Conservation (phyloP, 1,140 invertebrate genomes). For the Heliconius himera region DNA sequence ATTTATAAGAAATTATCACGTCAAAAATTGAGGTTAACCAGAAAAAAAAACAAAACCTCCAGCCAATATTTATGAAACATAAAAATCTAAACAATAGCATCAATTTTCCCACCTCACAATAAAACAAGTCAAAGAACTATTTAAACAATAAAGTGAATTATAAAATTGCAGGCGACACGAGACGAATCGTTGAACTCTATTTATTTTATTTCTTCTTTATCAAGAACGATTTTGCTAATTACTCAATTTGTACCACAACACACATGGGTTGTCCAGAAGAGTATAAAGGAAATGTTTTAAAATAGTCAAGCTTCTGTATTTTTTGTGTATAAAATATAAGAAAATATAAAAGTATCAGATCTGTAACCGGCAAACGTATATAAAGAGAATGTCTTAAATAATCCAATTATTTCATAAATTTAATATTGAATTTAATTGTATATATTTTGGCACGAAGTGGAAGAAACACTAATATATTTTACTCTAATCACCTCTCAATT, state of each 20-base stretch:
- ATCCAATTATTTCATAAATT: no score
- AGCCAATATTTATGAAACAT: not conserved
- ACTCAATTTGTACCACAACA: constrained; percentile 57
- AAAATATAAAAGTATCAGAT: no score
- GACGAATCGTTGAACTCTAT: constrained; percentile 35
- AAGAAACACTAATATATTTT: no score
- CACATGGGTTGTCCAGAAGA: not conserved
- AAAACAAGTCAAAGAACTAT: constrained; percentile 23
- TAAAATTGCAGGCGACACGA: constrained; percentile 25
- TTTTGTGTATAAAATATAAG: no score
- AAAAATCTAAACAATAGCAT: not conserved
- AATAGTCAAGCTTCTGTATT: not conserved
- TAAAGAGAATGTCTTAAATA: no score
- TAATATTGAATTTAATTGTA: no score
- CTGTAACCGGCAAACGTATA: no score
- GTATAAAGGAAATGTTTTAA: not conserved
- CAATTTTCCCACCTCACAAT: not conserved
- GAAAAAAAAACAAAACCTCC: not conserved
- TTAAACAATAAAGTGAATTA: constrained; percentile 31
- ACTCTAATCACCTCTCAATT: no score
- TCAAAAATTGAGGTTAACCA: not conserved
- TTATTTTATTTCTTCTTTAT: constrained; percentile 52
- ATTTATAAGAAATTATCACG: not conserved
- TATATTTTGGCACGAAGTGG: no score
- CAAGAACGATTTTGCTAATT: constrained; percentile 49